Conservation (phyloP, 2,888 invertebrate genomes). For the Xanthostigma xanthostigma region DNA sequence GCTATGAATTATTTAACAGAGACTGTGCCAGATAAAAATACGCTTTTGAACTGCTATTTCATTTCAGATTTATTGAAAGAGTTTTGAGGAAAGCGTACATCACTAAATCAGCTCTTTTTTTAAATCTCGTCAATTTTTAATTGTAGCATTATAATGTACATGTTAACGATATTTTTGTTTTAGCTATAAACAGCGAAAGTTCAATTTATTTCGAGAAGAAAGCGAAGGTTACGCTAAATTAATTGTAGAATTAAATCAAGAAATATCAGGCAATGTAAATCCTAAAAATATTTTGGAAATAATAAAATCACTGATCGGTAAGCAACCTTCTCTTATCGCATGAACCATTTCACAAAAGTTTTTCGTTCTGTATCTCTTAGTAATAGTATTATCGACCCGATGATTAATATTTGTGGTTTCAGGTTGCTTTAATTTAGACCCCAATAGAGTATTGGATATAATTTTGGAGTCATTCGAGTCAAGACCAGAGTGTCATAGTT, state of each 20-base stretch:
- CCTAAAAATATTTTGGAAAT: conserved; percentile 66
- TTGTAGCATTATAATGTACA: not conserved
- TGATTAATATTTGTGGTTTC: conserved; percentile 19
- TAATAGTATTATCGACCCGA: not conserved
- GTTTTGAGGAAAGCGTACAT: conserved; percentile 14
- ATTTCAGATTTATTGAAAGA: conserved; percentile 9
- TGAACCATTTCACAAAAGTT: not conserved
- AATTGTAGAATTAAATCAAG: conserved; percentile 83
- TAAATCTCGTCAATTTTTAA: not conserved
- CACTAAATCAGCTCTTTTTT: not conserved
- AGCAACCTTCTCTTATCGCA: conserved; percentile 12
- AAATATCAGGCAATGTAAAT: conserved; percentile 43
- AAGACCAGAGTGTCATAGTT: conserved; percentile 55
- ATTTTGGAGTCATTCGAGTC: conserved; percentile 94
- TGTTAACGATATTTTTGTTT: conserved; percentile 21
- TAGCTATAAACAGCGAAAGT: conserved; percentile 98
- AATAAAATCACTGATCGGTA: conserved; percentile 87
- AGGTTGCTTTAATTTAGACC: conserved; percentile 99
- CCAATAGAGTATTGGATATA: conserved; percentile 91
- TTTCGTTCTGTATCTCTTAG: not conserved
- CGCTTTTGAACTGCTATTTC: conserved; percentile 15
- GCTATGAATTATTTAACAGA: not conserved
- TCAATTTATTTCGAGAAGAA: conserved; percentile 96
- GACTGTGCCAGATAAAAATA: conserved; percentile 13
- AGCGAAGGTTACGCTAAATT: conserved; percentile 98